phyloP scores from a whole-genome alignment of 2,797 vertebrate genomes.

The Austrolebias charrua region DNA sequence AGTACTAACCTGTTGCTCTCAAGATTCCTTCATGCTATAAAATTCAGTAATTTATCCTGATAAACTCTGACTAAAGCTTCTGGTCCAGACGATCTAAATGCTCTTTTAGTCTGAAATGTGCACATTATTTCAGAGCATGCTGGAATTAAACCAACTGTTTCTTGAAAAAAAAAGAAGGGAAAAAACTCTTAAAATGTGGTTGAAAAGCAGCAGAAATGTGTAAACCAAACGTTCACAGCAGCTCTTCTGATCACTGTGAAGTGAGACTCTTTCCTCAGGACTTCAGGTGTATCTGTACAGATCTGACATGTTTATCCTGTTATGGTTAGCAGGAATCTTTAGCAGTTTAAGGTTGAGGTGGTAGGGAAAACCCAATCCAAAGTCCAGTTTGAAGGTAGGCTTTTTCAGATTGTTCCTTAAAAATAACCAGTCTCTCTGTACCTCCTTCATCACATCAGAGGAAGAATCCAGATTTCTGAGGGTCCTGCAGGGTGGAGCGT shows the following conservation, averaged over 20 bases:
- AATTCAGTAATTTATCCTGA: too few species aligned
- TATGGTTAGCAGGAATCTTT: not conserved
- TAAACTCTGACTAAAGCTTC: constrained; percentile 12
- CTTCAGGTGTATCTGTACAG: too few species aligned
- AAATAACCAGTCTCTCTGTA: not conserved
- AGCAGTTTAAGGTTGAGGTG: constrained; percentile 3
- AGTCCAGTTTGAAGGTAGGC: not conserved
- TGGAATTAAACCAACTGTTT: constrained; percentile 2
- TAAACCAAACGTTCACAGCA: not conserved
- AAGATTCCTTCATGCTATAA: not conserved
- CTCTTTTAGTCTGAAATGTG: not conserved
- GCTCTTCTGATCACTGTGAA: not conserved
- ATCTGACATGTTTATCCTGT: not conserved
- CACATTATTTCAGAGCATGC: not conserved
- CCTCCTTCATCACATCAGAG: constrained; percentile 53
- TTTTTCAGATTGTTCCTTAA: not conserved
- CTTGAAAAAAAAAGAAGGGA: constrained; percentile 1
- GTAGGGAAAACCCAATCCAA: not conserved
- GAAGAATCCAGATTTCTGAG: constrained; percentile 67
- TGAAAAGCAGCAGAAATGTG: not conserved
- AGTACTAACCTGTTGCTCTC: not conserved
- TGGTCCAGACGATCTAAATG: constrained; percentile 4
- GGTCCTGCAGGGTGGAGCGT: constrained; percentile 58
- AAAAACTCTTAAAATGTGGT: not conserved
- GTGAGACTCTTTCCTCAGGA: too few species aligned